A percentile compares a stretch with the other conserved stretches of the same genome.
Conservation (phyloP, 2,113 vertebrate genomes). For the Cynocephalus volans region DNA sequence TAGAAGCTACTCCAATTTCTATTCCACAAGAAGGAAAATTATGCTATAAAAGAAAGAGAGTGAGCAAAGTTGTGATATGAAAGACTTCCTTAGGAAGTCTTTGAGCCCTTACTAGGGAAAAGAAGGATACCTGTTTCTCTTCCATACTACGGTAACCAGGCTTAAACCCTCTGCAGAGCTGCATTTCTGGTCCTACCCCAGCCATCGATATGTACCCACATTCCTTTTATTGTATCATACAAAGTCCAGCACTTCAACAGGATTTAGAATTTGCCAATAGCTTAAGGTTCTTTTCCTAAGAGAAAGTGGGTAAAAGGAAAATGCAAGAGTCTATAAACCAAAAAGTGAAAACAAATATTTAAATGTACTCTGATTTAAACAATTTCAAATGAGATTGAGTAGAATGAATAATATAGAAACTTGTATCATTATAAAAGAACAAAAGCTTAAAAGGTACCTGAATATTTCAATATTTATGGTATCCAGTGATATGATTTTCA, state of each 20-base stretch:
- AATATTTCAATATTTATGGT: slow-evolving; percentile 62
- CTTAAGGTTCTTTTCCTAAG: slow-evolving; percentile 43
- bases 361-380: slow-evolving; percentile 45
- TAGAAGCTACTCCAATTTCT: slow-evolving; percentile 74
- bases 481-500: slow-evolving; percentile 55
- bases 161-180: not conserved
- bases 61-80: slow-evolving; percentile 39
- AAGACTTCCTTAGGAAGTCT: slow-evolving; percentile 62
- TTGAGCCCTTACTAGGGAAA: slow-evolving; percentile 53
- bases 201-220: not conserved
- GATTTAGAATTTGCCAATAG: slow-evolving; percentile 59
- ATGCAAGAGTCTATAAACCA: slow-evolving; percentile 19
- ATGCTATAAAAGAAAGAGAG: slow-evolving; percentile 60
- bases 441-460: slow-evolving; percentile 41
- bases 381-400: slow-evolving; percentile 65
- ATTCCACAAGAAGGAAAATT: slow-evolving; percentile 87
- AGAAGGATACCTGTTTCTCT: slow-evolving; percentile 26
- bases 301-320: slow-evolving; percentile 57
- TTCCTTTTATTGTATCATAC: not conserved
- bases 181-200: slow-evolving; percentile 37
- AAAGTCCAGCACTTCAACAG: slow-evolving; percentile 45
- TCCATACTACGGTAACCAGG: not conserved
- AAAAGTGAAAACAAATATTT: slow-evolving; percentile 13
- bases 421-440: slow-evolving; percentile 46
- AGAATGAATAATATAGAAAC: slow-evolving; percentile 48